Conservation (phyloP, 2,113 vertebrate species). For the Ellobius talpinus region DNA sequence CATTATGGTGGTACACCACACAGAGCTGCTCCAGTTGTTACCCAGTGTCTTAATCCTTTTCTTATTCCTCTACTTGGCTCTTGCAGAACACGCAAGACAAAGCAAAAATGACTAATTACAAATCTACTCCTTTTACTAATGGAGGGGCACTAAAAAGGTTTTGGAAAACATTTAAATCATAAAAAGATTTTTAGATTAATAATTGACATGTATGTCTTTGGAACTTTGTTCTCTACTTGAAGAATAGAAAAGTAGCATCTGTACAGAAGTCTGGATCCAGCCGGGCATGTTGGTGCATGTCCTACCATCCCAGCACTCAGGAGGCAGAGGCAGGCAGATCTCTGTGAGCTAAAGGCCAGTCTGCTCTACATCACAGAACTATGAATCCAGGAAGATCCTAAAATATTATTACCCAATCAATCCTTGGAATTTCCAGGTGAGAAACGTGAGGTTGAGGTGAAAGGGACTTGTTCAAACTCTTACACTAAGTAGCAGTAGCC, state of each 20-base stretch:
- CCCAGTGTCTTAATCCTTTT: background rate
- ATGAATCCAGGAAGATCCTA: background rate
- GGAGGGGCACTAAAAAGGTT: background rate
- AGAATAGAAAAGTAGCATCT: background rate
- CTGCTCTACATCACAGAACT: background rate
- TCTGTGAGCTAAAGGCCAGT: background rate
- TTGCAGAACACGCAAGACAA: background rate
- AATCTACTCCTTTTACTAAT: background rate
- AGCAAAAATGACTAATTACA: slow-evolving; percentile 19
- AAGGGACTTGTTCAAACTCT: background rate
- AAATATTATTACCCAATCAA: background rate
- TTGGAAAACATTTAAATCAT: background rate
- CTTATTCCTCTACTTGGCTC: background rate
- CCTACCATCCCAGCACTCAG: background rate
- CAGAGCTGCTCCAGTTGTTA: background rate
- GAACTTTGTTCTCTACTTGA: slow-evolving; percentile 30
- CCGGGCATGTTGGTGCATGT: background rate
- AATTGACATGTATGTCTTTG: background rate
- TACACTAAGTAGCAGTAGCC: background rate
- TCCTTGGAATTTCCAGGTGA: background rate
- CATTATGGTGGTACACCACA: background rate
- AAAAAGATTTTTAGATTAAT: slow-evolving; percentile 16
- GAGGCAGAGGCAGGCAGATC: background rate
- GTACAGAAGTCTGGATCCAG: slow-evolving; percentile 8
- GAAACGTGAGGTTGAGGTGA: background rate